Conservation (phyloP, 2,113 vertebrate genomes). For the Gnathonemus echidnorhynchus region DNA sequence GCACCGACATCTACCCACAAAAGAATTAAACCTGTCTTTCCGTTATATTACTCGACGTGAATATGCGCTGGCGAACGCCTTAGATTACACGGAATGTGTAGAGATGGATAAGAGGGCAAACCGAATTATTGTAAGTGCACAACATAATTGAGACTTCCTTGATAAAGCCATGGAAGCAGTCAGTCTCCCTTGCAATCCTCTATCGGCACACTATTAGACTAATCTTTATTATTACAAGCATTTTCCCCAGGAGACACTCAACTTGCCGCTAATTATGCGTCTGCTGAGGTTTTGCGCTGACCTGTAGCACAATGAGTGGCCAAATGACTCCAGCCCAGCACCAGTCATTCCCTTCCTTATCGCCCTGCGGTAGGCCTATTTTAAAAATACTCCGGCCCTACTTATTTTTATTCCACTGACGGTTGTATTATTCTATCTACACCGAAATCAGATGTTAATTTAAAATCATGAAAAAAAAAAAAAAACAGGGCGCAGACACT, state of each 20-base stretch:
- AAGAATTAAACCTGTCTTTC: not conserved
- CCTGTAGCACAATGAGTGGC: not conserved
- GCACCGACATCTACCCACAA: not conserved
- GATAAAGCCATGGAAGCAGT: not conserved
- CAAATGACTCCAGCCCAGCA: not conserved
- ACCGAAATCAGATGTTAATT: not conserved
- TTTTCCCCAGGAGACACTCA: not conserved
- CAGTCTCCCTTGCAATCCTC: not conserved
- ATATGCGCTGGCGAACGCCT: not conserved
- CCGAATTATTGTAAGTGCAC: not conserved
- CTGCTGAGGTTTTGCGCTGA: not conserved
- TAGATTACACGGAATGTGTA: not conserved
- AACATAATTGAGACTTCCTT: not conserved
- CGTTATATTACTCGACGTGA: not conserved
- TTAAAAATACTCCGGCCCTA: not conserved
- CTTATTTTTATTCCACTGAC: not conserved
- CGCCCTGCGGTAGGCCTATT: not conserved
- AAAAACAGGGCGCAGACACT: not conserved
- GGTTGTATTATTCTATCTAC: not conserved
- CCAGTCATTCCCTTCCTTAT: not conserved
- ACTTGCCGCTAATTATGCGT: not conserved
- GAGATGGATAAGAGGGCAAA: not conserved
- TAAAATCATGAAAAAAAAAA: not conserved
- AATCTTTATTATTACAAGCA: conserved; percentile 17
- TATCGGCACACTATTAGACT: conserved; percentile 9